These are phyloP conservation scores for Watsonalla cultraria DNA, from an alignment of 2,888 invertebrate genomes.

Conservation along the genomic window DNA sequence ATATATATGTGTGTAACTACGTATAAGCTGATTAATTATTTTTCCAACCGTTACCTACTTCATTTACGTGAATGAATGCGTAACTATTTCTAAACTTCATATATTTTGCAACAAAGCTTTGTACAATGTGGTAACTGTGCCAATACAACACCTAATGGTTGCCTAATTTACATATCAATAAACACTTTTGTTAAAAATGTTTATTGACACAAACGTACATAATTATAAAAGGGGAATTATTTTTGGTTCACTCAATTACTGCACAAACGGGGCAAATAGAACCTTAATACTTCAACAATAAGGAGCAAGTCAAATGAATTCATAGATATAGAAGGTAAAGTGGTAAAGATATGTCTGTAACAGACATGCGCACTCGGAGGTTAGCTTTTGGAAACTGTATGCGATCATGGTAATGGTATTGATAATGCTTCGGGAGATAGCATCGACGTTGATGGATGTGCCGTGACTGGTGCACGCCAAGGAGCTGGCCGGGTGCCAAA, in stretches of 20 bases:
- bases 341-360: conserved; percentile 30
- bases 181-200: conserved; percentile 4
- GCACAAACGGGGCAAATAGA: conserved; percentile 38
- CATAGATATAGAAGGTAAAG: conserved; percentile 38
- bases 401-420: conserved; percentile 14
- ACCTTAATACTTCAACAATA: conserved; percentile 61
- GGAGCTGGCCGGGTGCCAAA: conserved; percentile 37
- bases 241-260: conserved; percentile 57
- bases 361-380: conserved; percentile 38
- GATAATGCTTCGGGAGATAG: conserved; percentile 21
- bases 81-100: conserved; percentile 21
- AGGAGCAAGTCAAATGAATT: conserved; percentile 76
- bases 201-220: conserved; percentile 32
- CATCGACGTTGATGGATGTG: conserved; percentile 47
- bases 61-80: conserved; percentile 11
- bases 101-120: conserved; percentile 22
- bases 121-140: conserved; percentile 39
- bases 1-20: not conserved
- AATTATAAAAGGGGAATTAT: conserved; percentile 23
- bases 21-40: not conserved
- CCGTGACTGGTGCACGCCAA: conserved; percentile 24
- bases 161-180: not conserved
- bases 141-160: conserved; percentile 23
- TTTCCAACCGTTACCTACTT: not conserved
- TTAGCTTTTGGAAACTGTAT: conserved; percentile 49